phyloP scores from a whole-genome alignment of 2,888 invertebrate genomes.

The Electrophaes corylata region DNA sequence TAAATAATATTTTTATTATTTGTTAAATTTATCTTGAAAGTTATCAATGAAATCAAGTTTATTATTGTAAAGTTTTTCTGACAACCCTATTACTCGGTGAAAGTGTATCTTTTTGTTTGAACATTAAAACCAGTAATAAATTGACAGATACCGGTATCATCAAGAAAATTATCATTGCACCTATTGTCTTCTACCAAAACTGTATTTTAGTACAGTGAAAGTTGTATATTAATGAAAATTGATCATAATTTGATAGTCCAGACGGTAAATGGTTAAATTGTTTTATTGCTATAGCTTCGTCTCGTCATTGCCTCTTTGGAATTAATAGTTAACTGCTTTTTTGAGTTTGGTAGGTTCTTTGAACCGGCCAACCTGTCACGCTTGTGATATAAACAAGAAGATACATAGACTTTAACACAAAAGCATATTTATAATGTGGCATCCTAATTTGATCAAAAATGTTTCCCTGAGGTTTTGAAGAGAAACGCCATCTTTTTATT shows the following conservation, averaged over 20 bases:
- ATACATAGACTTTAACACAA: neutral
- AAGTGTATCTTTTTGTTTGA: constrained; percentile 24
- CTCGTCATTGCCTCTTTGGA: constrained; percentile 4
- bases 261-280: constrained; percentile 10
- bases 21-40: no score
- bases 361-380: neutral
- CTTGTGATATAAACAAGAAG: neutral
- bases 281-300: constrained; percentile 4
- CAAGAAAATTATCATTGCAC: constrained; percentile 16
- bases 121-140: constrained; percentile 25
- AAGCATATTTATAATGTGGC: no score
- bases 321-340: neutral
- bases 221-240: constrained; percentile 13
- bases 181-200: constrained; percentile 24
- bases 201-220: constrained; percentile 9
- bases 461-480: no score
- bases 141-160: constrained; percentile 24
- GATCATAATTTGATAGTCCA: constrained; percentile 12
- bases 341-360: neutral
- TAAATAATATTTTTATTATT: no score
- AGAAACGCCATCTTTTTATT: no score
- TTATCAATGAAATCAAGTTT: no score
- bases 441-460: no score
- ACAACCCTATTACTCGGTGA: constrained; percentile 13
- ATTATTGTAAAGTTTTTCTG: neutral